Conservation (phyloP, 2,888 invertebrate species). For the Scrobipalpa costella region DNA sequence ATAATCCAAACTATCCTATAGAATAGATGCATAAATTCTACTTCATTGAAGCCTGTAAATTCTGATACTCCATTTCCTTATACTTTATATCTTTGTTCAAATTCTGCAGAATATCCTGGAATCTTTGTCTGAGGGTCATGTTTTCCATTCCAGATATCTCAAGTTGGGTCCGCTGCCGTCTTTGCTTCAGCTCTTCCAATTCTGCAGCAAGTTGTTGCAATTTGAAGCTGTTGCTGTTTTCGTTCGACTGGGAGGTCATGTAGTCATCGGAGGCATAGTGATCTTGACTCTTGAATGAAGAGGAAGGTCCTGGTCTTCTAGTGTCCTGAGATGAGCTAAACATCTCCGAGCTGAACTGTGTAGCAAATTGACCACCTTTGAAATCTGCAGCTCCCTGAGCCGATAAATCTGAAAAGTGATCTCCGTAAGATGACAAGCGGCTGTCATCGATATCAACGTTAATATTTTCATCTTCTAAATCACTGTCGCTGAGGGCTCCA, state of each 20-base stretch:
- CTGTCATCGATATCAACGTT: constrained; percentile 90
- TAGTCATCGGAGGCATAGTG: constrained; percentile 32
- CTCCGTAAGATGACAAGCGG: constrained; percentile 85
- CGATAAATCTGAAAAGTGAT: constrained; percentile 83
- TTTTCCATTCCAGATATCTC: constrained; percentile 91
- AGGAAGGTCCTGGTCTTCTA: constrained; percentile 16
- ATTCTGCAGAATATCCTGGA: constrained; percentile 87
- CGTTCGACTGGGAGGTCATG: constrained; percentile 29
- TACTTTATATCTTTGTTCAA: constrained; percentile 86
- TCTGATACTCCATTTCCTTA: constrained; percentile 82
- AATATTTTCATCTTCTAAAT: constrained; percentile 85
- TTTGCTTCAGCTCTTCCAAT: constrained; percentile 84
- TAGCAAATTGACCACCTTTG: constrained; percentile 40
- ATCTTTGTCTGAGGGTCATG: constrained; percentile 87
- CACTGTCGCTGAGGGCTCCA: constrained; percentile 91
- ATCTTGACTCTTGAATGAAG: constrained; percentile 27
- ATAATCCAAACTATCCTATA: too few species aligned
- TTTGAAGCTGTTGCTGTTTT: constrained; percentile 72
- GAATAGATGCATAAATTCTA: constrained; percentile 6
- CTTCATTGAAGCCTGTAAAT: constrained; percentile 32
- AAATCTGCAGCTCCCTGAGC: constrained; percentile 42
- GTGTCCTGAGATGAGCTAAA: constrained; percentile 36
- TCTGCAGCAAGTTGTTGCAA: constrained; percentile 85
- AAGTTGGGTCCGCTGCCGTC: constrained; percentile 86
- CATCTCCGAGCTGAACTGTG: constrained; percentile 50